A percentile compares a stretch with the other conserved stretches of the same genome.
Evolutionary conservation across 64 coral and sea anemone species (phyloP).

Genomic region (Orbicella faveolata): DNA sequence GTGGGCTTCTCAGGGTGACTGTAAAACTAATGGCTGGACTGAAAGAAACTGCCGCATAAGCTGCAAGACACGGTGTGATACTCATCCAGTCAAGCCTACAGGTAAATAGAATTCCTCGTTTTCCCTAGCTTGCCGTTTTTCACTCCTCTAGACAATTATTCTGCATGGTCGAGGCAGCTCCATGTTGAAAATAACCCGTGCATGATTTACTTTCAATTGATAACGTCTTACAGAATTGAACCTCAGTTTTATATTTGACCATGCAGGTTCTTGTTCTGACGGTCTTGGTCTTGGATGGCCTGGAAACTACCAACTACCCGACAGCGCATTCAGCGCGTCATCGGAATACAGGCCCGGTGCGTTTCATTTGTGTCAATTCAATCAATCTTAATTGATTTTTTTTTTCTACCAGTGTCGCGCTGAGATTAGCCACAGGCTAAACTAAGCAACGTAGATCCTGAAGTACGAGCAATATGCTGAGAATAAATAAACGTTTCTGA

Average conservation of each 20-base stretch:
- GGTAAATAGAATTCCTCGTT: neutral
- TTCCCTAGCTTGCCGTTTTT: no score
- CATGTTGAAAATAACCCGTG: no score
- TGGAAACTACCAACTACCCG: slow-evolving; percentile 51
- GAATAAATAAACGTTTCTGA: no score
- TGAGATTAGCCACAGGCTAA: no score
- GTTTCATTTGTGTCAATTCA: neutral
- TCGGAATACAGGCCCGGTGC: slow-evolving; percentile 50
- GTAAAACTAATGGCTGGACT: slow-evolving; percentile 44
- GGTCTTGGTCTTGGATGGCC: slow-evolving; percentile 65
- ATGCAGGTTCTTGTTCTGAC: slow-evolving; percentile 36
- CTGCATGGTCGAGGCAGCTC: no score
- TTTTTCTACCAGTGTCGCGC: no score
- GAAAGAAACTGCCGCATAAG: slow-evolving; percentile 63
- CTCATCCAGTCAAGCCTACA: slow-evolving; percentile 47
- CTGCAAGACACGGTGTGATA: slow-evolving; percentile 62
- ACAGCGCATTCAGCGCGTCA: slow-evolving; percentile 46
- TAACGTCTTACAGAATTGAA: no score
- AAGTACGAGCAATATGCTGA: no score
- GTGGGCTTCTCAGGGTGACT: slow-evolving; percentile 34
- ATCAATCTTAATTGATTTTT: neutral
- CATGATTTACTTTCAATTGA: no score
- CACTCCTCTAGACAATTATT: no score
- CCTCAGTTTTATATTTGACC: neutral
- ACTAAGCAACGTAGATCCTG: no score